Evolutionary conservation across 2,888 invertebrate species (phyloP).

Genomic region (Lypha dubia): DNA sequence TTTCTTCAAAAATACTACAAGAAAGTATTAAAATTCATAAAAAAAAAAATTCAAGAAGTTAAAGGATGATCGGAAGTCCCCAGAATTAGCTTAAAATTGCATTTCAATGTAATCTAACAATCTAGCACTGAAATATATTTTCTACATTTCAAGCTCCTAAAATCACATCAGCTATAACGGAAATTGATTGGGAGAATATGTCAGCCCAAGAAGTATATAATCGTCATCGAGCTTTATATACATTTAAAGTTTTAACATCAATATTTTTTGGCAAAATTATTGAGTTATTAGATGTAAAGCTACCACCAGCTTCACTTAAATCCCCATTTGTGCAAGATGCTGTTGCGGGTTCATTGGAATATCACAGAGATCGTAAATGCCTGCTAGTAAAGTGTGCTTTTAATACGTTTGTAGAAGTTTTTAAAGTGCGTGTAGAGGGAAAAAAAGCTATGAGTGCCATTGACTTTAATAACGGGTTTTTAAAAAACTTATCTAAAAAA

Average conservation of each 20-base stretch:
- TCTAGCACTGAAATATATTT: background rate
- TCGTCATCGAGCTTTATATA: slow-evolving; percentile 88
- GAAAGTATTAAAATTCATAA: background rate
- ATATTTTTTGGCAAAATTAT: slow-evolving; percentile 86
- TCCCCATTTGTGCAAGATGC: background rate
- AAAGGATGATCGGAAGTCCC: too few species aligned
- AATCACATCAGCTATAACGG: slow-evolving; percentile 86
- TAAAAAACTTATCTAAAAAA: slow-evolving; percentile 84
- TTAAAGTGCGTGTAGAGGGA: slow-evolving; percentile 87
- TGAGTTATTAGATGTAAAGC: slow-evolving; percentile 86
- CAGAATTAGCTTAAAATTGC: too few species aligned
- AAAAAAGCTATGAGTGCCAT: slow-evolving; percentile 89
- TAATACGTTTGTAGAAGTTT: slow-evolving; percentile 87
- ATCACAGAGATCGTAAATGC: slow-evolving; percentile 85
- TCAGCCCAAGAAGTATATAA: slow-evolving; percentile 87
- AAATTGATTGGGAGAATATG: slow-evolving; percentile 88
- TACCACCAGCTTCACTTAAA: slow-evolving; percentile 25
- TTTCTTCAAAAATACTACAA: background rate
- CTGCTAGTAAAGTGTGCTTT: slow-evolving; percentile 88
- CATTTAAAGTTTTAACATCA: slow-evolving; percentile 86
- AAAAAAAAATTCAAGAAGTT: background rate
- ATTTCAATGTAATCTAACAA: too few species aligned
- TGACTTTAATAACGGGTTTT: slow-evolving; percentile 94
- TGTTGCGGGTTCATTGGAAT: slow-evolving; percentile 86
- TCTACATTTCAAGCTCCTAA: slow-evolving; percentile 88